phyloP scores from a whole-genome alignment of 2,797 vertebrate species.

The Linurgus olivaceus region DNA sequence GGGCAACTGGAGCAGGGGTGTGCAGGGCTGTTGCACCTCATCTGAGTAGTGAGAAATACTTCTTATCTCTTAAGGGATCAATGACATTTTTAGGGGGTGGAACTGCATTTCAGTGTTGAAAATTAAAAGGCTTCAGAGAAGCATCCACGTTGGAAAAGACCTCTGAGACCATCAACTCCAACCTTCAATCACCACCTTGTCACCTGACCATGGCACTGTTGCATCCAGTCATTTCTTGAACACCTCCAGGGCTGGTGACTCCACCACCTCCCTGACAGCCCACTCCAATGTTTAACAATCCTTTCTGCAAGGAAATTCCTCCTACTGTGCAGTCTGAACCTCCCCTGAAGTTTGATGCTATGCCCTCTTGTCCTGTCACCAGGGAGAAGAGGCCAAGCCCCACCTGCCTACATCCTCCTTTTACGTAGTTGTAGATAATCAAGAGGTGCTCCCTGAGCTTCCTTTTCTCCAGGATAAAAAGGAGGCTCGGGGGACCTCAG shows the following conservation, averaged over 20 bases:
- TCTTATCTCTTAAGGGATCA: not conserved
- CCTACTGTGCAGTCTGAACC: not conserved
- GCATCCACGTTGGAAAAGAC: not conserved
- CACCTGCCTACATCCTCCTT: not conserved
- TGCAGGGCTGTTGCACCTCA: not conserved
- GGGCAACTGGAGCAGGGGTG: not conserved
- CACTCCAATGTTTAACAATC: not conserved
- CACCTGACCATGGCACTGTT: not conserved
- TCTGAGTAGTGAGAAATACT: not conserved
- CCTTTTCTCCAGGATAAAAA: not conserved
- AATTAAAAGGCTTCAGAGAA: not conserved
- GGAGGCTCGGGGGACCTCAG: not conserved
- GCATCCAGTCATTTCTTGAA: not conserved
- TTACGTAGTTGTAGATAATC: fast-evolving
- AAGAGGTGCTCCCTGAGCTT: fast-evolving
- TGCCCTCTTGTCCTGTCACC: not conserved
- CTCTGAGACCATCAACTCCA: not conserved
- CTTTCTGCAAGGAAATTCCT: not conserved
- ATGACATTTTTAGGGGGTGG: not conserved
- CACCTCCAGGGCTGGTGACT: not conserved
- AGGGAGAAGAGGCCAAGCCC: not conserved
- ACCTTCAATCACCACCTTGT: not conserved
- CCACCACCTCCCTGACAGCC: not conserved
- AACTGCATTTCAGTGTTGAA: not conserved
- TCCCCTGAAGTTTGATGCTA: not conserved